These are phyloP conservation scores for Corydoras maculifer DNA, from an alignment of 2,113 vertebrate genomes.

Conservation along the genomic window DNA sequence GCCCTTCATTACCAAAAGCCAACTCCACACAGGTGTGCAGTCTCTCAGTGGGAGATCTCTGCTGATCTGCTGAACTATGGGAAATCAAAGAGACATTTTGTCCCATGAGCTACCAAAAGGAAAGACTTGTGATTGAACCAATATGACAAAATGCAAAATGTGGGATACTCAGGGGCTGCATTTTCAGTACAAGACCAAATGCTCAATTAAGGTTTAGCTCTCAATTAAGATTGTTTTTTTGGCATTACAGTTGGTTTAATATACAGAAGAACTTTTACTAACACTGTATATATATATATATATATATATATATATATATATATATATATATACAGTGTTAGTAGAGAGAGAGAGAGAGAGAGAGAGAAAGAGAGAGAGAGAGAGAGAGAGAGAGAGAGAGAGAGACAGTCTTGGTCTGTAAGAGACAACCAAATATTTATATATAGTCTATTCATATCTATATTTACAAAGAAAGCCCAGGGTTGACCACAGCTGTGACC, in stretches of 20 bases:
- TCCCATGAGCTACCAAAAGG: constrained; percentile 6
- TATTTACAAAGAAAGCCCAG: too few relatives aligned
- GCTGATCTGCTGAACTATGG: neutral
- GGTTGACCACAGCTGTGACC: too few relatives aligned
- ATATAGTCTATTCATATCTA: too few relatives aligned
- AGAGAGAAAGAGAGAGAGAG: too few relatives aligned
- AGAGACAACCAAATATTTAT: too few relatives aligned
- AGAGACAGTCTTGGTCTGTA: too few relatives aligned
- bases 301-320: too few relatives aligned
- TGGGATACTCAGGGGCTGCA: neutral
- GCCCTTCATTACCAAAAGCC: constrained; percentile 27
- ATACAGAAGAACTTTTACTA: neutral
- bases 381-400: too few relatives aligned
- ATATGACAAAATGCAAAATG: neutral
- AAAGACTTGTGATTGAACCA: neutral
- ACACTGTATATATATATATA: too few relatives aligned
- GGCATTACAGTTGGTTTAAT: neutral
- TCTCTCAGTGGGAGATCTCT: neutral
- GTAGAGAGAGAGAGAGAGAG: too few relatives aligned
- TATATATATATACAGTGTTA: too few relatives aligned
- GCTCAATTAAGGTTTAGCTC: neutral
- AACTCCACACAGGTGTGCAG: constrained; percentile 8
- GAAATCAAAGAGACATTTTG: constrained; percentile 1
- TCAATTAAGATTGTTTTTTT: neutral
- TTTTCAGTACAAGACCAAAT: neutral